A percentile compares a stretch with the other conserved stretches of the same genome.
Evolutionary conservation across 2,113 vertebrate species (phyloP).

Genomic region (Elachura formosa): DNA sequence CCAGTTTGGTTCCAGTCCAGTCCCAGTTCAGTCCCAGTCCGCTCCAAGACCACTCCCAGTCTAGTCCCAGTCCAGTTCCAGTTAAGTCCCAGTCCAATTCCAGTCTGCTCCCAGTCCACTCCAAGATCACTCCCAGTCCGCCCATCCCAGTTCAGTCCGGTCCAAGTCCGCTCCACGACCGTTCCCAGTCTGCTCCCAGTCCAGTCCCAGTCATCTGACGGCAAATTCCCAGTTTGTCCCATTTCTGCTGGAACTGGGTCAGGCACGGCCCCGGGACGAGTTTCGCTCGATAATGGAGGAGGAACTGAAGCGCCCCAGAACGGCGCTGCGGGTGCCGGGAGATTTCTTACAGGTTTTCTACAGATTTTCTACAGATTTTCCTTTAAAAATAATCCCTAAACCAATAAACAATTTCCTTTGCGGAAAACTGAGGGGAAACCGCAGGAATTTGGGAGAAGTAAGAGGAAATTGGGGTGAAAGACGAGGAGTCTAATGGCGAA

Average conservation of each 20-base stretch:
- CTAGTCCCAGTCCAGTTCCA: too few species aligned
- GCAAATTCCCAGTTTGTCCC: neutral
- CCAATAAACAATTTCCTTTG: accelerated
- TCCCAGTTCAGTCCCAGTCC: neutral
- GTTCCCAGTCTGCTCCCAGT: neutral
- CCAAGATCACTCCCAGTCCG: neutral
- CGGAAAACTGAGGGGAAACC: neutral
- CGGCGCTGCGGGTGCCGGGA: neutral
- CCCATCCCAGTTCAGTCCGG: neutral
- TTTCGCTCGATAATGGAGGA: neutral
- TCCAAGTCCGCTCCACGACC: neutral
- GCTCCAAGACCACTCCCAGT: too few species aligned
- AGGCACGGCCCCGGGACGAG: neutral
- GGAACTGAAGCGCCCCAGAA: neutral
- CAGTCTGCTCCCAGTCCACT: too few species aligned
- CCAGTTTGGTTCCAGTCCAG: neutral
- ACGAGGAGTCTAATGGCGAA: neutral
- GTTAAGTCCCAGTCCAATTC: too few species aligned
- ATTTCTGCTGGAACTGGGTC: neutral
- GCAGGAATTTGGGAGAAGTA: neutral
- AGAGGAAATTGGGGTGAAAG: too few species aligned
- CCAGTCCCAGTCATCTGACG: neutral
- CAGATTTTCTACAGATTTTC: neutral
- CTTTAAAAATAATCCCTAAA: neutral
- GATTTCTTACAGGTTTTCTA: too few species aligned